Conservation (phyloP, 2,888 invertebrate species). For the Octodonta nipae region DNA sequence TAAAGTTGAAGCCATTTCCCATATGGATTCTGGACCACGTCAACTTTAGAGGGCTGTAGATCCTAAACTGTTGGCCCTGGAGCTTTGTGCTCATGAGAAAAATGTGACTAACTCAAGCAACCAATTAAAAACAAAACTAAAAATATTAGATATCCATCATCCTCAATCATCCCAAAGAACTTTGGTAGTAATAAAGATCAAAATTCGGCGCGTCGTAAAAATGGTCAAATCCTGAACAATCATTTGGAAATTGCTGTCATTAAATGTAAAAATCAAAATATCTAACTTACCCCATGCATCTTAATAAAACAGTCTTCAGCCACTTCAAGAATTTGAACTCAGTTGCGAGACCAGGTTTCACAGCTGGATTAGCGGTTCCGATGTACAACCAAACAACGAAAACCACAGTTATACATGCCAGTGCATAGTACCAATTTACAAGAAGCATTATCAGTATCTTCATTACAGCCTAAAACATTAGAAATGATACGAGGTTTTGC, state of each 20-base stretch:
- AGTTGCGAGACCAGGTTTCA: conserved; percentile 78
- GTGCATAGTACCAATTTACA: conserved; percentile 86
- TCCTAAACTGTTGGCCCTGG: no score
- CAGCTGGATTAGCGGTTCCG: conserved; percentile 87
- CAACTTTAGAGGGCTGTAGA: no score
- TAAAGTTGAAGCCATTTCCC: no score
- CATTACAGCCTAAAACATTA: conserved; percentile 56
- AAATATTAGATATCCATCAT: no score
- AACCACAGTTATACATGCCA: conserved; percentile 67
- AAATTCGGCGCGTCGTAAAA: no score
- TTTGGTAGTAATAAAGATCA: no score
- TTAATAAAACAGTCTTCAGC: conserved; percentile 57
- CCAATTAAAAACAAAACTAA: no score
- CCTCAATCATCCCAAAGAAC: no score
- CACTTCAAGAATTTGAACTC: conserved; percentile 71
- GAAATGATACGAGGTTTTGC: conserved; percentile 5
- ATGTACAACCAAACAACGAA: conserved; percentile 87
- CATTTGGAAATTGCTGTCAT: neutral
- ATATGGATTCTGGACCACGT: no score
- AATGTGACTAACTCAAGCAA: no score
- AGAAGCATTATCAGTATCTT: conserved; percentile 83
- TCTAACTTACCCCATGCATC: conserved; percentile 57
- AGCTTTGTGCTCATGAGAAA: no score
- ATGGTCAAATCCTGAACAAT: no score
- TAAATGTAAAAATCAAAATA: neutral